These are phyloP conservation scores for Bombus ignitus DNA, from an alignment of 1,140 invertebrate species.

Conservation along the genomic window DNA sequence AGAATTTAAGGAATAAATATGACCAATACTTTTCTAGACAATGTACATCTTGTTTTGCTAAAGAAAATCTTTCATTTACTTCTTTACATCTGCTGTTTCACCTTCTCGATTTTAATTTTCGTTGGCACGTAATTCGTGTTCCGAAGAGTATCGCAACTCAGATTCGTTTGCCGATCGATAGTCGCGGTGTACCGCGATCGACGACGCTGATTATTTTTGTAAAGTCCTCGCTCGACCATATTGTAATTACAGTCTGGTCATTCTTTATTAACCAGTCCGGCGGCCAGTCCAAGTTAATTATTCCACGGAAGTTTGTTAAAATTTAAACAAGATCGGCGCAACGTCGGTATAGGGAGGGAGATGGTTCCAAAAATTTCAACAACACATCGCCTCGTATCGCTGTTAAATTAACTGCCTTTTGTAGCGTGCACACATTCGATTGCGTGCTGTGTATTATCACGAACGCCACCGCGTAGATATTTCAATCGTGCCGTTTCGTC, in stretches of 20 bases:
- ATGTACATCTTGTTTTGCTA: neutral
- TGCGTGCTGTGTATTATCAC: neutral
- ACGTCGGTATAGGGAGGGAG: no score
- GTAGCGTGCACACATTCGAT: neutral
- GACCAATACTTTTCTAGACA: no score
- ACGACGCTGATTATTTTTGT: constrained; percentile 2
- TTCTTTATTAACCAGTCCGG: constrained; percentile 10
- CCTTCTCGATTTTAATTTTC: neutral
- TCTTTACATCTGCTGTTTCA: neutral
- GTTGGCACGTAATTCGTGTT: neutral
- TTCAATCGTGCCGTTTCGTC: neutral
- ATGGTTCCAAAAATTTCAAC: constrained; percentile 8
- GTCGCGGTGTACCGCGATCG: neutral
- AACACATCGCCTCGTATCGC: neutral
- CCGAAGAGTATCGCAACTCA: no score
- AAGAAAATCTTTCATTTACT: neutral
- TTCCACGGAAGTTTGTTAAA: constrained; percentile 7
- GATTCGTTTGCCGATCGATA: neutral
- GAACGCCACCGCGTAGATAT: neutral
- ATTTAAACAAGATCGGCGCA: neutral
- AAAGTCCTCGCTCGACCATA: neutral
- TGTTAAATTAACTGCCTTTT: constrained; percentile 29
- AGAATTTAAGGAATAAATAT: neutral
- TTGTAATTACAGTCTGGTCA: neutral
- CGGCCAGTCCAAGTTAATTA: constrained; percentile 6